These are phyloP conservation scores for Mayetiola destructor DNA, from an alignment of 2,888 invertebrate genomes.

Conservation along the genomic window DNA sequence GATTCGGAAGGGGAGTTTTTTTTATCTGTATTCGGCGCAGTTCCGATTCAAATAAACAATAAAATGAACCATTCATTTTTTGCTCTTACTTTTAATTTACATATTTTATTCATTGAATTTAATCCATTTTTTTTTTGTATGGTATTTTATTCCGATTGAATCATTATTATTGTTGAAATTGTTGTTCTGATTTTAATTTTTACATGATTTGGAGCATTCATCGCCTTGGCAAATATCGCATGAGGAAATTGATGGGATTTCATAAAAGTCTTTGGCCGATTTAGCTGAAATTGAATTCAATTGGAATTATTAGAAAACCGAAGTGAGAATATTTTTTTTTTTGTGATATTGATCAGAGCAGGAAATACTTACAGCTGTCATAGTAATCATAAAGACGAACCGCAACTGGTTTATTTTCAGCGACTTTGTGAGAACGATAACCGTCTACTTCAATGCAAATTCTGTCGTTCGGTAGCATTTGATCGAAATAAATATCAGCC, in stretches of 20 bases:
- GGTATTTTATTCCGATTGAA: too few relatives aligned
- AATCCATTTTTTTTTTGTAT: too few relatives aligned
- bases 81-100: too few relatives aligned
- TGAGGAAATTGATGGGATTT: slow-evolving; percentile 49
- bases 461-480: slow-evolving; percentile 34
- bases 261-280: slow-evolving; percentile 70
- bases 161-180: too few relatives aligned
- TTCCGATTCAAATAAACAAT: too few relatives aligned
- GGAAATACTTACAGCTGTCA: slow-evolving; percentile 61
- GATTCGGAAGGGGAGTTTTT: too few relatives aligned
- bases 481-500: slow-evolving; percentile 59
- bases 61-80: too few relatives aligned
- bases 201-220: slow-evolving; percentile 26
- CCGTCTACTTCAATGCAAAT: background rate
- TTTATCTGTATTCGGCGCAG: too few relatives aligned
- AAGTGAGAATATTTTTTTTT: slow-evolving; percentile 1
- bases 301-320: slow-evolving; percentile 33
- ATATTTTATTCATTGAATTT: too few relatives aligned
- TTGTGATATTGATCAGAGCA: slow-evolving; percentile 15
- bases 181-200: too few relatives aligned
- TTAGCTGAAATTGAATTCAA: slow-evolving; percentile 59
- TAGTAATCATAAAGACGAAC: slow-evolving; percentile 84
- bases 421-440: slow-evolving; percentile 52
- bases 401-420: slow-evolving; percentile 71
- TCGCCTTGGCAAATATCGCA: slow-evolving; percentile 73